Base-by-base conservation (phyloP, 2,113 vertebrate species). In the Coryphaenoides rupestris region DNA sequence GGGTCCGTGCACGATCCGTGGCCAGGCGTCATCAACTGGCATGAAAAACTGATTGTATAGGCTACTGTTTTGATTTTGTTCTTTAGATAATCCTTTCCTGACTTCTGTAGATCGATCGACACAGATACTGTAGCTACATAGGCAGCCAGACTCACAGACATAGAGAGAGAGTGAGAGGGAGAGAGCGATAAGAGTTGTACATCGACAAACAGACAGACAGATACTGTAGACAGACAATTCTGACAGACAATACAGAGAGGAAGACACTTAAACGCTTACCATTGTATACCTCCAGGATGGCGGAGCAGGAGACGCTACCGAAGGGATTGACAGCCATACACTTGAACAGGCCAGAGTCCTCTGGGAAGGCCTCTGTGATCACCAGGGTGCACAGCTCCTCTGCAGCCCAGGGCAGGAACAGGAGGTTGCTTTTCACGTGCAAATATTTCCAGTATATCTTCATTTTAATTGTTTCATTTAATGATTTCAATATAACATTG, bases 331-430 rank as follows among this genome's bases (percentile, higher is more conserved):
- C 74, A 69, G 89, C 93, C 67, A 92, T 78, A n/a, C 94, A 96
- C 78, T 93, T 92, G 80, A 94, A 96, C 66, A 92, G 70, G 49
- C 94, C 94, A 16, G 93, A 94, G 65, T 98, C 93, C 87, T 94
- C 92, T 46, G 93, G 94, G 68, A 93, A 93, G 58, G 89, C 93
- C 84, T 95, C 94, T 52, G 93, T 94, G 78, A 96, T 95, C 72
- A 95, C 92, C 69, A 95, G 85, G 4, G 93, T 95, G 56, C 93
- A 94, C 69, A 96, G 86, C 84, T 95, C 93, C 89, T 95, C 93
- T 96, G 82, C 9, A 67, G 21, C 33, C 33, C 33, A 40, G 46
- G 14, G 33, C 21, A n/a, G 40, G 22, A 77, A 16, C 47, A 17
- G 2, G 49, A 23, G 33, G 16, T 50, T 50, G 47, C n/a, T 16